Base-by-base conservation (phyloP, 2,797 vertebrate genomes). In the Syngnathus acus region DNA sequence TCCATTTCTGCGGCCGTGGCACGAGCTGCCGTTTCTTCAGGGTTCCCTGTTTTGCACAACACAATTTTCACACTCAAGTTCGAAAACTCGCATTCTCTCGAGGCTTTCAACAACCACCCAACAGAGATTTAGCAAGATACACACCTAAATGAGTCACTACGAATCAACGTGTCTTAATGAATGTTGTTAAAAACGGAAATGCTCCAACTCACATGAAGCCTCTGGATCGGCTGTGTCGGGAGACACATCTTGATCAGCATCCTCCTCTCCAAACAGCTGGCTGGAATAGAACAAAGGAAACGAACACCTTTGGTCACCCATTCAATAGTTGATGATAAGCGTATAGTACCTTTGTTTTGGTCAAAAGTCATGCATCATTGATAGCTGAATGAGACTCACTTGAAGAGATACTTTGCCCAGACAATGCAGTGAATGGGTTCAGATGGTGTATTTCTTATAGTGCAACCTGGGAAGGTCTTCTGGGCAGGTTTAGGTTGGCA, bases 391-490 rank as follows among this genome's bases (percentile, higher is more conserved):
- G 4, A 1, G 9, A 1, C 94, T 91, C 90, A 99, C 96, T 99
- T 99, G 88, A 97, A 99, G 79, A 99, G 93, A 84, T 98, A 99
- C 76, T 99, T 99, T 71, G 97, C 95, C 96, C 96, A 99, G 58
- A 99, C 97, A 5, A 99, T 99, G 89, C 97, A 99, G 74, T 99
- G 97, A 79, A 99, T 98, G 65, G 97, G 97, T 77, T 99, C 97
- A 0, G 96, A 99, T 13, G 97, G 97, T 0, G 96, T 99, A 84
- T 99, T 99, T 78, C 96, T 93, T 74, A 99, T 99, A 74, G 96
- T 99, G 83, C 97, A 99, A 65, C 97, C 97, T 68, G 97, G 97
- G 82, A 98, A 99, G 7, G 97, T 98, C 86, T 98, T 98, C 91
- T 99, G 97, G 48, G 95, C 89, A 32, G 96, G 96, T 80, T 99